Percentiles rank a stretch among this genome's conserved stretches.
Evolutionary conservation across 2,113 vertebrate species (phyloP).

Genomic region (Solea solea): DNA sequence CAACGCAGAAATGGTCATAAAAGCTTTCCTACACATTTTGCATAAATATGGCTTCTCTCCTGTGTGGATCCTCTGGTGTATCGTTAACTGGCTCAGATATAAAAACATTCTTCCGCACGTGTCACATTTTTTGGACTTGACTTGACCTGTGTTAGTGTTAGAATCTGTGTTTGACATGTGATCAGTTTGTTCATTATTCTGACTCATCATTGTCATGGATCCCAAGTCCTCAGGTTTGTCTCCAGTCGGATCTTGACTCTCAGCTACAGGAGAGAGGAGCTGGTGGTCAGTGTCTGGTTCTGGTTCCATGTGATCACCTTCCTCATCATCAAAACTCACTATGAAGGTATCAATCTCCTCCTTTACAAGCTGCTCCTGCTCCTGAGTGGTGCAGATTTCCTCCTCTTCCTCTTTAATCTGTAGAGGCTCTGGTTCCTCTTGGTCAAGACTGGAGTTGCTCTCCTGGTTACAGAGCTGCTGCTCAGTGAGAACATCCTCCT

Average conservation of each 20-base stretch:
- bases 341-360: background rate
- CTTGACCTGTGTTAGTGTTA: background rate
- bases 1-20: background rate
- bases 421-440: background rate
- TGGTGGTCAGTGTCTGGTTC: conserved; percentile 2
- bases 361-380: conserved; percentile 6
- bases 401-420: conserved; percentile 9
- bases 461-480: background rate
- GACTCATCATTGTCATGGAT: background rate
- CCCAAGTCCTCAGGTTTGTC: background rate
- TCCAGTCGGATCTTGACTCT: background rate
- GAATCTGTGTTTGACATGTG: background rate
- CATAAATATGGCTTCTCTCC: background rate
- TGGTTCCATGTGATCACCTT: background rate
- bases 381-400: background rate
- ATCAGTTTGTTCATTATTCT: background rate
- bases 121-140: background rate
- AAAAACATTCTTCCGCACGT: background rate
- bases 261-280: background rate
- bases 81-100: background rate
- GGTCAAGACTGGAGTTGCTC: background rate
- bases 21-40: background rate
- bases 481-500: conserved; percentile 8
- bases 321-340: background rate
- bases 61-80: background rate